These are phyloP conservation scores for Chloroceryle amazona DNA, from an alignment of 2,797 vertebrate species.

Conservation along the genomic window DNA sequence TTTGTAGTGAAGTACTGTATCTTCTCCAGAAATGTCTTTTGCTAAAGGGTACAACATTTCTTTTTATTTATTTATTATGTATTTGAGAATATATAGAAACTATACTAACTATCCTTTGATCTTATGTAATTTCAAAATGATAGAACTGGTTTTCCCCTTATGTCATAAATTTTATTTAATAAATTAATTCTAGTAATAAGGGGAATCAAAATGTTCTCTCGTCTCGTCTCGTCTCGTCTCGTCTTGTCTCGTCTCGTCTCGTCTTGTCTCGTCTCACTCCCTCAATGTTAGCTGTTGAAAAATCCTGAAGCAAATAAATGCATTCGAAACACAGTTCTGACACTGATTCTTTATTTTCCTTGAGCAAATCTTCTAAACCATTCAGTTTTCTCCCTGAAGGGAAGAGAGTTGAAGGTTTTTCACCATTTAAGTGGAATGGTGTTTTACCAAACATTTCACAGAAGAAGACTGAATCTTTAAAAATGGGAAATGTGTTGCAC, in stretches of 20 bases:
- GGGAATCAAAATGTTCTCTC: neutral
- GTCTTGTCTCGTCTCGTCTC: accelerated
- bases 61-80: neutral
- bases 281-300: neutral
- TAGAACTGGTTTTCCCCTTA: neutral
- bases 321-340: neutral
- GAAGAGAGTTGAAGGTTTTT: neutral
- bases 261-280: neutral
- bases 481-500: accelerated
- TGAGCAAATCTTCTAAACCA: neutral
- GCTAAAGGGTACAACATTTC: neutral
- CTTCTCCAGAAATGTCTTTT: neutral
- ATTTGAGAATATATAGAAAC: neutral
- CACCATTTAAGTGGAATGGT: neutral
- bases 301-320: neutral
- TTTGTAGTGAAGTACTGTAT: neutral
- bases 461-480: neutral
- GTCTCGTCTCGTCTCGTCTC: neutral
- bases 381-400: neutral
- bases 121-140: neutral
- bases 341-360: neutral
- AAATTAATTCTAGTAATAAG: neutral
- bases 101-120: neutral
- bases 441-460: neutral
- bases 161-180: neutral